phyloP scores from a whole-genome alignment of 92 coral and sea anemone genomes.

The Desmophyllum pertusum region DNA sequence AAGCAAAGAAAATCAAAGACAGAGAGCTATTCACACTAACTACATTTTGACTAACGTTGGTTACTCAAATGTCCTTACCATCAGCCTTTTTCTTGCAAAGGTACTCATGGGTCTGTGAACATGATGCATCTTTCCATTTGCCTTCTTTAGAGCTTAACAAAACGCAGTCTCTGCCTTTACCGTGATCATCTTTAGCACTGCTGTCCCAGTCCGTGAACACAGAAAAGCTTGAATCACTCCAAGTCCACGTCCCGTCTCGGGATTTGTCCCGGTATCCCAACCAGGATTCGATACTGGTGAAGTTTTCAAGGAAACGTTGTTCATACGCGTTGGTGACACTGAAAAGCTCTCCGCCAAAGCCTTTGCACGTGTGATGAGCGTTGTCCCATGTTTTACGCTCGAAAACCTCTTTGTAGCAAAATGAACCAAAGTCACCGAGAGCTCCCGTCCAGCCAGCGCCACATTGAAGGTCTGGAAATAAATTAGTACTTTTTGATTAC shows the following conservation, averaged over 20 bases:
- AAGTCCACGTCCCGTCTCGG: constrained; percentile 97
- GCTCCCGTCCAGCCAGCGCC: constrained; percentile 98
- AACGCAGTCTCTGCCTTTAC: constrained; percentile 91
- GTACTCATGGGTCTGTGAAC: constrained; percentile 81
- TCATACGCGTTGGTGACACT: constrained; percentile 98
- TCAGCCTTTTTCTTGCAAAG: constrained; percentile 86
- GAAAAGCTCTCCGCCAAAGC: constrained; percentile 88
- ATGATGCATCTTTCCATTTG: constrained; percentile 95
- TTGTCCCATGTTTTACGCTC: constrained; percentile 81
- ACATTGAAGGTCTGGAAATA: constrained; percentile 81
- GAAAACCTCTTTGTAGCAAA: constrained; percentile 86
- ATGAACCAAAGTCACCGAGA: constrained; percentile 93
- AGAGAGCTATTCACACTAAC: not conserved
- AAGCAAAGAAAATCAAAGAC: not conserved
- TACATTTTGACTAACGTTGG: not conserved
- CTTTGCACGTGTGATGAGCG: constrained; percentile 78
- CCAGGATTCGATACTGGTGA: constrained; percentile 87
- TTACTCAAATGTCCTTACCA: constrained; percentile 54
- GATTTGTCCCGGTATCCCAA: constrained; percentile 92
- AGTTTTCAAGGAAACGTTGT: constrained; percentile 90
- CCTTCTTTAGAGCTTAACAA: constrained; percentile 92
- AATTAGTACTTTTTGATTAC: not conserved
- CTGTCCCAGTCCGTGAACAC: constrained; percentile 99
- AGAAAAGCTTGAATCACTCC: constrained; percentile 92
- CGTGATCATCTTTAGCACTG: constrained; percentile 79